Conservation (phyloP, 2,797 vertebrate genomes). For the Erethizon dorsatum region DNA sequence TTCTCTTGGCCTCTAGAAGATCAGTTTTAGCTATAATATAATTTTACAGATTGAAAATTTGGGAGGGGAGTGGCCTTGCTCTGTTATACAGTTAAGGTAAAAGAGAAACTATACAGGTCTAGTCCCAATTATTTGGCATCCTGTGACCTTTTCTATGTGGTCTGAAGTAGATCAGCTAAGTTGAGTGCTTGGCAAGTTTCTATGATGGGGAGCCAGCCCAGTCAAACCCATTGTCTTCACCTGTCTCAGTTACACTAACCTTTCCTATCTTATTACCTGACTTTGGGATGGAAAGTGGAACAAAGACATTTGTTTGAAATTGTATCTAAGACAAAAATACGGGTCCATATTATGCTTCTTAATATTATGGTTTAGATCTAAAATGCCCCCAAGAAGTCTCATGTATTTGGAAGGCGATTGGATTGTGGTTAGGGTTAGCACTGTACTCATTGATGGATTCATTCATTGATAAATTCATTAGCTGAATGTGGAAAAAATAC, state of each 20-base stretch:
- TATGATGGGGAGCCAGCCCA: background rate
- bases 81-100: conserved; percentile 25
- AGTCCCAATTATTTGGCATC: background rate
- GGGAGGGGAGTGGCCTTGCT: conserved; percentile 18
- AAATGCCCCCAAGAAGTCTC: background rate
- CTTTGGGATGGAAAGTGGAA: conserved; percentile 33
- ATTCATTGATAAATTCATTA: background rate
- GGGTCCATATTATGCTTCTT: background rate
- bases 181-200: background rate
- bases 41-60: conserved; percentile 71
- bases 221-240: background rate
- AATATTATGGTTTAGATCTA: background rate
- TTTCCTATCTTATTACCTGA: conserved; percentile 11
- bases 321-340: background rate
- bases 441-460: background rate
- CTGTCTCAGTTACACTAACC: background rate
- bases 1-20: conserved; percentile 31
- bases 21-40: conserved; percentile 32
- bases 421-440: background rate
- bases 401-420: background rate
- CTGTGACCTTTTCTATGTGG: background rate
- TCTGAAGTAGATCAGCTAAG: background rate
- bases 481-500: background rate
- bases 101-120: background rate
- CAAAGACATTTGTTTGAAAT: conserved; percentile 8